Base-by-base conservation (phyloP, 2,113 vertebrate species). In the Camelus bactrianus region DNA sequence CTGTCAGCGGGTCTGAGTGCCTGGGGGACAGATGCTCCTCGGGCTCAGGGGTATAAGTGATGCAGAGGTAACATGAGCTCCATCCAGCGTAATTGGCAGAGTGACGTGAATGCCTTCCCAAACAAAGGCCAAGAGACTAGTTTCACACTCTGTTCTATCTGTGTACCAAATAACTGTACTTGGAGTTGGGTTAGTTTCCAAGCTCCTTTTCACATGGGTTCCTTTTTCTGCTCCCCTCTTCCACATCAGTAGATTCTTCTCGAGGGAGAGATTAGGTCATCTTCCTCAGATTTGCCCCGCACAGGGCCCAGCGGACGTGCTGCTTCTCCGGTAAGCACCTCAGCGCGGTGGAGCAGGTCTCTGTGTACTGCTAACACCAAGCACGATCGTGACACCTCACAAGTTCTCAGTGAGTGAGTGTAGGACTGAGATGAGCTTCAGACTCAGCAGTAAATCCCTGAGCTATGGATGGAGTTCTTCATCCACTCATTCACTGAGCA, bases 101-200 rank as follows among this genome's bases (percentile, higher is more conserved):
- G 77, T 80, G 94, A 65, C 15, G 50, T 54, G 72, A 85, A 81
- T 77, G 62, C 80, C 67, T 94, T 60, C 70, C 67, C 50, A 48
- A 92, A 84, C 91, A 80, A 88, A 95, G 62, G 65, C 80, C 75
- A 50, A 88, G 75, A 94, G 65, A 91, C 60, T 6, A 87, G 52
- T 50, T 52, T 42, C 93, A 84, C 32, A 48, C 17, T 28, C 13
- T 94, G 50, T 91, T 89, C 96, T 62, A 38, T 38, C 64, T 83
- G 16, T 85, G 26, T 75, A 46, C 92, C 65, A 48, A 80, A 67
- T 80, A 89, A 73, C 46, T 80, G 16, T 48, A 58, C 79, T 93
- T 65, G 60, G 46, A 81, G 35, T 65, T 50, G 2, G 46, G 46
- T 89, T 86, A 85, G 77, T 86, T 93, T 58, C 75, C 76, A 88